Evolutionary conservation across 2,888 invertebrate genomes (phyloP).

Genomic region (Apantesis nais): DNA sequence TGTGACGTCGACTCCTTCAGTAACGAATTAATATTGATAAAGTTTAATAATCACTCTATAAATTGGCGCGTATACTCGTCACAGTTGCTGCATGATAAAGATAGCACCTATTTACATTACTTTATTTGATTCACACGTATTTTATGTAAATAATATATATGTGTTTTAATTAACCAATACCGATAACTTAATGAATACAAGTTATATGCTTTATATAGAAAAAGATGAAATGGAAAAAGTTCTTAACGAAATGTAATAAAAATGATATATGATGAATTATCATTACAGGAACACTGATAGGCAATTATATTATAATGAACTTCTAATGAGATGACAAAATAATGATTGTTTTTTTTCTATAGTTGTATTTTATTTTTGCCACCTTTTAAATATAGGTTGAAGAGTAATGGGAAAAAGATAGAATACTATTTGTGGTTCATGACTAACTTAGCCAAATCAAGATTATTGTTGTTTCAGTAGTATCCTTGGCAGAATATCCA

Average conservation of each 20-base stretch:
- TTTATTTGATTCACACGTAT: neutral
- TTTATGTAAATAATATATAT: neutral
- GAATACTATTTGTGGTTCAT: neutral
- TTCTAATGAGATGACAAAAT: neutral
- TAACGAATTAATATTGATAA: constrained; percentile 37
- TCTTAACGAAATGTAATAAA: no score
- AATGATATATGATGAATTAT: no score
- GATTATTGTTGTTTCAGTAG: neutral
- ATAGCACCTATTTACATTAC: constrained; percentile 7
- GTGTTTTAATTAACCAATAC: neutral
- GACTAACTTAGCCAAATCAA: neutral
- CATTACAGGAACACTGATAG: no score
- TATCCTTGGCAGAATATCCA: neutral
- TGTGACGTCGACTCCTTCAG: constrained; percentile 21
- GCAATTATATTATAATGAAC: no score
- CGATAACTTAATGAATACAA: neutral
- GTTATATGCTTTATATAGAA: neutral
- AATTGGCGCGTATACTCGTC: neutral
- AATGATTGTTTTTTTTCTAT: neutral
- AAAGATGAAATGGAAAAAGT: neutral
- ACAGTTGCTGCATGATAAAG: constrained; percentile 27
- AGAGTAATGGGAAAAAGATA: neutral
- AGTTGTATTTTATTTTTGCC: no score
- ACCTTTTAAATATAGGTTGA: no score
- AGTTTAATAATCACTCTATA: constrained; percentile 35